Conservation (phyloP, 1,140 invertebrate genomes). For the Atta texana region DNA sequence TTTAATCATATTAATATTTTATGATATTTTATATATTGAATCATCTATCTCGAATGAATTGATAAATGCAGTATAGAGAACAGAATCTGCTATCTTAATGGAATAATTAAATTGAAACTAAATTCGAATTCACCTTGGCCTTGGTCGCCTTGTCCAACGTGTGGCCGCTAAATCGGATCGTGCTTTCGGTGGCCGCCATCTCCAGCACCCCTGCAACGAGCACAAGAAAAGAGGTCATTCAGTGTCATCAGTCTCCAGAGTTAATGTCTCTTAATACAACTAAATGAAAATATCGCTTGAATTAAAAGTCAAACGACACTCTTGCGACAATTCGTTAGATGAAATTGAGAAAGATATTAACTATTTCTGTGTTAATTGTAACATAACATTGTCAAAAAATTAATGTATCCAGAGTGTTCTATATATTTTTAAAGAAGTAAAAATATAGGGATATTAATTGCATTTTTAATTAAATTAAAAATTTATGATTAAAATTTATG, state of each 20-base stretch:
- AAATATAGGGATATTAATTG: background rate
- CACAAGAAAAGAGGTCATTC: slow-evolving; percentile 68
- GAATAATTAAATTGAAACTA: slow-evolving; percentile 38
- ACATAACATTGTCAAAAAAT: background rate
- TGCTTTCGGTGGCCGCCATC: slow-evolving; percentile 91
- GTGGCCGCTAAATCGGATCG: slow-evolving; percentile 96
- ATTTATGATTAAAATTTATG: too few relatives aligned
- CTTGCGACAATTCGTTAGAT: slow-evolving; percentile 11
- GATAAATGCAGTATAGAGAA: background rate
- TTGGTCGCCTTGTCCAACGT: slow-evolving; percentile 99
- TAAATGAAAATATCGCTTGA: slow-evolving; percentile 33
- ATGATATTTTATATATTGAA: background rate
- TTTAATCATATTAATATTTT: background rate
- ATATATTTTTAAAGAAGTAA: background rate
- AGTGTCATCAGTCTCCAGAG: slow-evolving; percentile 51
- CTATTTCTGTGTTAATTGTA: background rate
- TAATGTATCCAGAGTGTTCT: background rate
- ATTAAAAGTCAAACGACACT: slow-evolving; percentile 35
- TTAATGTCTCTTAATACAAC: slow-evolving; percentile 39
- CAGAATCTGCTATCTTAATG: slow-evolving; percentile 12
- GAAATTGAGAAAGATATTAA: background rate
- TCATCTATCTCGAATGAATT: background rate
- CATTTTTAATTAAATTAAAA: background rate
- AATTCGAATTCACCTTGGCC: slow-evolving; percentile 91
- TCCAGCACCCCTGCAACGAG: slow-evolving; percentile 89